phyloP scores from a whole-genome alignment of 2,797 vertebrate species.

The Gobio occitaniae region DNA sequence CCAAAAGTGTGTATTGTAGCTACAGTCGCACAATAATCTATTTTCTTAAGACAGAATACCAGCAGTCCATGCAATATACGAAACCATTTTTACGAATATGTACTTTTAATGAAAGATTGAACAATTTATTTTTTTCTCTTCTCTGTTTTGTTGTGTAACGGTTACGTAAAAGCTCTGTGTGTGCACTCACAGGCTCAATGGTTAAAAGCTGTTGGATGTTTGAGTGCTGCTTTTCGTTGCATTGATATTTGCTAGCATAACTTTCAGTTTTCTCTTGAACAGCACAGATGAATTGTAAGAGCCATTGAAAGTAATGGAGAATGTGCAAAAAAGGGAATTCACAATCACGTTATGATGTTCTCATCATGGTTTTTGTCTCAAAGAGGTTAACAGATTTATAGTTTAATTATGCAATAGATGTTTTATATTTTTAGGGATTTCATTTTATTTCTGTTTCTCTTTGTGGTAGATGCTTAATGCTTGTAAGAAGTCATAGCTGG shows the following conservation, averaged over 20 bases:
- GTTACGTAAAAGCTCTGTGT: constrained; percentile 37
- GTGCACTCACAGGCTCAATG: constrained; percentile 31
- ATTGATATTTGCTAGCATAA: constrained; percentile 34
- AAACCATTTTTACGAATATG: constrained; percentile 58
- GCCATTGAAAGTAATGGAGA: constrained; percentile 38
- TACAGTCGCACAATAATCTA: constrained; percentile 69
- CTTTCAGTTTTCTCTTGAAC: constrained; percentile 39
- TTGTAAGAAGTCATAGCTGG: constrained; percentile 35
- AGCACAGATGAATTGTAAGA: constrained; percentile 41
- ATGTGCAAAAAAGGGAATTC: constrained; percentile 59
- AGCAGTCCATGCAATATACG: constrained; percentile 65
- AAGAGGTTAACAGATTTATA: constrained; percentile 52
- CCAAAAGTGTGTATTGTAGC: constrained; percentile 63
- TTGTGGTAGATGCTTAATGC: constrained; percentile 50
- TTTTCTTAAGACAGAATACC: constrained; percentile 65
- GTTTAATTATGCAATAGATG: constrained; percentile 58
- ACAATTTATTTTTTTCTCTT: constrained; percentile 47
- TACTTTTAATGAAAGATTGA: constrained; percentile 60
- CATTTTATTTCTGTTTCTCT: constrained; percentile 28
- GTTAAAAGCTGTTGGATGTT: constrained; percentile 27
- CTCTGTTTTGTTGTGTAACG: constrained; percentile 28
- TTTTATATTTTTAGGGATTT: constrained; percentile 58
- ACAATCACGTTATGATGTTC: constrained; percentile 33
- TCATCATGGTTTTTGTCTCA: constrained; percentile 47
- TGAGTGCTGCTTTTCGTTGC: constrained; percentile 38